Evolutionary conservation across 1,140 invertebrate species (phyloP).

Genomic region (Sipha flava): DNA sequence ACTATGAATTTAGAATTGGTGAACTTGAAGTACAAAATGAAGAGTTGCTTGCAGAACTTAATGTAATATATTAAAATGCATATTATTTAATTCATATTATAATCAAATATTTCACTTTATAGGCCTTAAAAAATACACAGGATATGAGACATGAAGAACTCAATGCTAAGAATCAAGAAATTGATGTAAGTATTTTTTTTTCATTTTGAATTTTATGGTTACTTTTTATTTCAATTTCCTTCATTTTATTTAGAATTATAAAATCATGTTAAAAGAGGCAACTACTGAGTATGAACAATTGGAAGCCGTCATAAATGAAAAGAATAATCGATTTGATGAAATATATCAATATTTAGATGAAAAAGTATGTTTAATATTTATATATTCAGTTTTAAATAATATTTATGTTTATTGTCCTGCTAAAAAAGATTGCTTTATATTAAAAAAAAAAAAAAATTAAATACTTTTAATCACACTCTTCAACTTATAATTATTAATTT

Average conservation of each 20-base stretch:
- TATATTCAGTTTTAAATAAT: too few species aligned
- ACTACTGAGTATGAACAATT: constrained; percentile 21
- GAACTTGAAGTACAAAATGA: constrained; percentile 27
- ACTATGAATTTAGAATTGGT: constrained; percentile 21
- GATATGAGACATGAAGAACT: not conserved
- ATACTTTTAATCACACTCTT: too few species aligned
- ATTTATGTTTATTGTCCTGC: too few species aligned
- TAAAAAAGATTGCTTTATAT: too few species aligned
- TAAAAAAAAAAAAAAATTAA: too few species aligned
- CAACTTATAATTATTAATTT: too few species aligned
- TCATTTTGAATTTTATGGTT: not conserved
- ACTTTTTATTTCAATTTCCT: not conserved
- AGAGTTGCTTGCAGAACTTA: constrained; percentile 6
- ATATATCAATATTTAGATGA: not conserved
- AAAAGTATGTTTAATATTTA: not conserved
- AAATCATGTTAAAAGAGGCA: not conserved
- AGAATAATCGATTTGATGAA: not conserved
- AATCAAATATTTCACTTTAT: not conserved
- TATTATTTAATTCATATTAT: not conserved
- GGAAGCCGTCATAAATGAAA: not conserved
- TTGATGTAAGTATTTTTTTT: not conserved
- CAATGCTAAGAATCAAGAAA: not conserved
- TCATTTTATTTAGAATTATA: constrained; percentile 5
- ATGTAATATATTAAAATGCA: not conserved
- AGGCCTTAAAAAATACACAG: not conserved